Percentiles rank a stretch among this genome's conserved stretches.
phyloP scores from a whole-genome alignment of 2,888 invertebrate species.

The Gymnoscelis rufifasciata region DNA sequence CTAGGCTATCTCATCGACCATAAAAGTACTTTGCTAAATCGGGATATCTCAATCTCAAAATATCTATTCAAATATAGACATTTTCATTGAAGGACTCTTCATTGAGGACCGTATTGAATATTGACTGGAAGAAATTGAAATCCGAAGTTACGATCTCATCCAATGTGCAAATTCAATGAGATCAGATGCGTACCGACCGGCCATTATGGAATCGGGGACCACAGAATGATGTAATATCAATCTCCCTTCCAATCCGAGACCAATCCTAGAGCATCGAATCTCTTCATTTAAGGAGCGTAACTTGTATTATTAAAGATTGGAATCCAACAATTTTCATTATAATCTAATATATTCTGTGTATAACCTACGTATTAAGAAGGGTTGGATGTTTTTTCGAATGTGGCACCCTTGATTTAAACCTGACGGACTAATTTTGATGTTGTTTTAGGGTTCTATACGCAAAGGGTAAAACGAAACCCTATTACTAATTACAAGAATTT shows the following conservation, averaged over 20 bases:
- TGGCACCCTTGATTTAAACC: too few relatives aligned
- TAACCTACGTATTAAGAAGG: too few relatives aligned
- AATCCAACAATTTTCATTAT: too few relatives aligned
- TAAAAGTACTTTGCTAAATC: too few relatives aligned
- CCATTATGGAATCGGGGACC: constrained; percentile 20
- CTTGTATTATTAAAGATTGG: not conserved
- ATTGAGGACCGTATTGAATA: constrained; percentile 22
- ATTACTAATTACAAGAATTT: too few relatives aligned
- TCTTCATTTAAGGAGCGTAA: not conserved
- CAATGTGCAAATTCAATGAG: constrained; percentile 26
- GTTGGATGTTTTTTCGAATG: too few relatives aligned
- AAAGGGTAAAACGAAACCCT: too few relatives aligned
- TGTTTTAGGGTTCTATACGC: too few relatives aligned
- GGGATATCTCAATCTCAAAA: too few relatives aligned
- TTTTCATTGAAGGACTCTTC: constrained; percentile 19
- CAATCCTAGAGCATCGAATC: not conserved
- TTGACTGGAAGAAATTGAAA: constrained; percentile 28
- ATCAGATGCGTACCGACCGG: constrained; percentile 16
- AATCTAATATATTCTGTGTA: too few relatives aligned
- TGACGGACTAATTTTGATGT: too few relatives aligned
- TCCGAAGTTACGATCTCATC: constrained; percentile 20
- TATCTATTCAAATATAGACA: not conserved
- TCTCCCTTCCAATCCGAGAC: constrained; percentile 19
- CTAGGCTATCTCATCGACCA: too few relatives aligned
- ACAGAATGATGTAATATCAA: constrained; percentile 27